Conservation (phyloP, 35 echinoderm and acorn worm genomes). For the Eucidaris tribuloides region DNA sequence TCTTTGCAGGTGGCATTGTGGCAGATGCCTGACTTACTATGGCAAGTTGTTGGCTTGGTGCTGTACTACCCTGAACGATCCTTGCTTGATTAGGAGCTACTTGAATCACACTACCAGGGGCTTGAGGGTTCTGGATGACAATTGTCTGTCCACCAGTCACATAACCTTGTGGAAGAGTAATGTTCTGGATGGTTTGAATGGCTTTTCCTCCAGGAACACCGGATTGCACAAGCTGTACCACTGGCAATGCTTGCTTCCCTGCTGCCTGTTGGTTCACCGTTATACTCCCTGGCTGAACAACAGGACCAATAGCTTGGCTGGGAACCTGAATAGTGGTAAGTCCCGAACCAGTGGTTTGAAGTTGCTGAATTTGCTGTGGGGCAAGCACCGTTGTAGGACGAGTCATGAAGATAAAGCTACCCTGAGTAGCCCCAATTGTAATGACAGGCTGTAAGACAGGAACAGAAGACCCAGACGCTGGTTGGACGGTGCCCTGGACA, state of each 20-base stretch:
- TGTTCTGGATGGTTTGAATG: not conserved
- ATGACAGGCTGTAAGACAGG: constrained; percentile 63
- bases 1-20: not conserved
- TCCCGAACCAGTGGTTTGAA: not conserved
- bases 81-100: constrained; percentile 1
- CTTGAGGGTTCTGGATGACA: constrained; percentile 8
- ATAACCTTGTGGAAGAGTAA: constrained; percentile 7
- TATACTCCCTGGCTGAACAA: not conserved
- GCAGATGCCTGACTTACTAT: too few relatives aligned
- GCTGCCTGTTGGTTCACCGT: not conserved
- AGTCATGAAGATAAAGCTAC: constrained; percentile 88
- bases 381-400: constrained; percentile 1
- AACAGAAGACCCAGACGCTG: not conserved
- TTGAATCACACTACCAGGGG: not conserved
- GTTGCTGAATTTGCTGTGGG: constrained; percentile 19
- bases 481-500: not conserved
- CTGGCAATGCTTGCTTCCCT: not conserved
- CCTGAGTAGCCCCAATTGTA: constrained; percentile 76
- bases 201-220: constrained; percentile 7
- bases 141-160: constrained; percentile 17
- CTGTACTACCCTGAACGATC: constrained; percentile 1
- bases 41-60: not conserved
- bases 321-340: not conserved
- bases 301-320: not conserved
- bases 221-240: constrained; percentile 6